phyloP scores from a whole-genome alignment of 2,888 invertebrate species.

The Lasioglossum calceatum region DNA sequence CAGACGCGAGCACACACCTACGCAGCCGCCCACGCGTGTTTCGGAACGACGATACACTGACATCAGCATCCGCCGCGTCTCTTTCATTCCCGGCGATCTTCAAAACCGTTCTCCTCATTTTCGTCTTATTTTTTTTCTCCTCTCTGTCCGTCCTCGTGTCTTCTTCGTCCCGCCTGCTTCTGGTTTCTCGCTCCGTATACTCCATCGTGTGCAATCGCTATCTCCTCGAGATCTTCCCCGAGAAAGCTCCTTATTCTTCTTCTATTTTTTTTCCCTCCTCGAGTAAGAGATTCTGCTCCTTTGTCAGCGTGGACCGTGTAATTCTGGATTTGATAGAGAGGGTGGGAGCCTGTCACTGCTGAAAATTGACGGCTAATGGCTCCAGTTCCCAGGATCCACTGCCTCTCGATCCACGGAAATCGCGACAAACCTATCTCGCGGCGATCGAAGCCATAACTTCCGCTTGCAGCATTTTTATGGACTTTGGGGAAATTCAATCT shows the following conservation, averaged over 20 bases:
- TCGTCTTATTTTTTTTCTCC: conserved; percentile 36
- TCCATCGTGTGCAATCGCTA: conserved; percentile 61
- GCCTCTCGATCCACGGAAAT: neutral
- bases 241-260: conserved; percentile 38
- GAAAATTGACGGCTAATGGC: conserved; percentile 11
- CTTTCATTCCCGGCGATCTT: conserved; percentile 50
- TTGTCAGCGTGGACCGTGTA: conserved; percentile 20
- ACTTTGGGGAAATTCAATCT: neutral
- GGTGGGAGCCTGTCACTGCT: neutral
- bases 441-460: neutral
- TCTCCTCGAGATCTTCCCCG: conserved; percentile 62
- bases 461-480: neutral
- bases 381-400: conserved; percentile 11
- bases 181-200: conserved; percentile 5
- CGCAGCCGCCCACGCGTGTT: conserved; percentile 23
- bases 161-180: neutral
- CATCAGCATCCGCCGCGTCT: conserved; percentile 67
- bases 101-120: conserved; percentile 57
- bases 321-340: conserved; percentile 12
- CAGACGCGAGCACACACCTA: neutral
- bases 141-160: conserved; percentile 12
- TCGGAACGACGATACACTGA: conserved; percentile 45
- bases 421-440: neutral
- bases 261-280: neutral
- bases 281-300: neutral